Base-by-base conservation (phyloP, 2,888 invertebrate genomes). In the Abscondita cerata region DNA sequence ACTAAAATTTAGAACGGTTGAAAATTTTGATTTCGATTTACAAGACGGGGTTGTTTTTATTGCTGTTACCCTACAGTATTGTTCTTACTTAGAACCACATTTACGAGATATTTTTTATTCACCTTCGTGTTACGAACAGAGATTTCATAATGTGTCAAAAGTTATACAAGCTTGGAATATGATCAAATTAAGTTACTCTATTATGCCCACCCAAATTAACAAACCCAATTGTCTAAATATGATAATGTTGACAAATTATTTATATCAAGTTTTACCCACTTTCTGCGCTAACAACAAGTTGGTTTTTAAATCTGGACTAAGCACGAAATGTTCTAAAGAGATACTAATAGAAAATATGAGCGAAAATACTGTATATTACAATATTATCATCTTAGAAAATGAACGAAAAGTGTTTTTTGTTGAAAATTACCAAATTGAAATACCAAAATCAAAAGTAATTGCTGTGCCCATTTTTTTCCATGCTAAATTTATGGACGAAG, bases 101-200 rank as follows among this genome's bases (percentile, higher is more conserved):
- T 79, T 83, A 36, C 67, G 72, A 18, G 83, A 84, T 58, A 80
- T 84, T 68, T 84, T 83, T 69, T 67, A 81, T 36, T 68, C 75
- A 18, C 81, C 84, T 1, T 66, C 61, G 8, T 75, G 72, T 66
- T 61, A 72, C 48, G 75, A 81, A 60, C 80, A 83, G 76, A 73
- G 81, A 12, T 79, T 85, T 38, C 86, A 88, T 73, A 89, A 89
- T 65, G 85, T 85, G 1, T 82, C 83, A 63, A 78, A 84, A 31
- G 76, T 86, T 33, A 80, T 84, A 15, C 82, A 84, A 68, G 83
- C 84, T 5, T 84, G 88, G 82, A 82, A 81, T 65, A 72, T 77
- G 57, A 75, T 89, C 34, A 81, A 82, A 47, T 75, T 87, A 2
- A 85, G 85, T 66, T 86, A 86, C 70, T 81, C 84, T 2, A 68